Evolutionary conservation across 2,888 invertebrate genomes (phyloP), one percentile per base, ranked within the genome.

Genomic region (Caenorhabditis imperialis): DNA sequence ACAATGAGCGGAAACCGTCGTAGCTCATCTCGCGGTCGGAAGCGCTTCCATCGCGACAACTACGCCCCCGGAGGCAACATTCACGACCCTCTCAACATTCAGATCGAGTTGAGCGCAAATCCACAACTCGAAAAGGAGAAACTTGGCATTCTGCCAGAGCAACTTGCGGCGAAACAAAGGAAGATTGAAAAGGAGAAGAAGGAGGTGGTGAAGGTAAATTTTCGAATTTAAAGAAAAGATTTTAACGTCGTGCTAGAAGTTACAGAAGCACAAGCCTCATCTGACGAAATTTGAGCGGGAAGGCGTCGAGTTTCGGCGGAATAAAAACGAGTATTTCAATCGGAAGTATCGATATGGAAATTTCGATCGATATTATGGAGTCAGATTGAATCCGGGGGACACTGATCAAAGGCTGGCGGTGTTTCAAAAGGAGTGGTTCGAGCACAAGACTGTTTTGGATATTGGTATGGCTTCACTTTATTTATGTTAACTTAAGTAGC

Each of bases 301-400:
- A 27, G 67, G 57, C 2, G 51, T 12, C 3, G 72, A 76, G 5
- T 42, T 50, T 6, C 53, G 60, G 2, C 75, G 72, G 30, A 60
- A 63, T 30, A 79, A 81, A 44, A 78, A 72, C 25, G 81, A 82
- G 20, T 69, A 76, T 37, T 78, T 78, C 47, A 82, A 82, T 2
- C 81, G 82, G 42, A 78, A 71, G 55, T 85, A 90, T 93, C 94
- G 87, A 16, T 96, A 93, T 90, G 98, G 99, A 63, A 99, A 99
- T 90, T 98, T 96, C 90, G 94, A 94, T 89, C 93, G 94, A 90
- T 98, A 98, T 90, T 96, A 96, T 88, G 97, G 97, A 22, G 96
- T 96, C 88, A 92, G 97, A 35, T 94, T 95, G 89, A 92, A 93
- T 82, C 92, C 92, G 40, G 77, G 81, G 10, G 77, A 82, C 47